phyloP scores from a whole-genome alignment of 2,888 invertebrate species.

The Perdita meconis region DNA sequence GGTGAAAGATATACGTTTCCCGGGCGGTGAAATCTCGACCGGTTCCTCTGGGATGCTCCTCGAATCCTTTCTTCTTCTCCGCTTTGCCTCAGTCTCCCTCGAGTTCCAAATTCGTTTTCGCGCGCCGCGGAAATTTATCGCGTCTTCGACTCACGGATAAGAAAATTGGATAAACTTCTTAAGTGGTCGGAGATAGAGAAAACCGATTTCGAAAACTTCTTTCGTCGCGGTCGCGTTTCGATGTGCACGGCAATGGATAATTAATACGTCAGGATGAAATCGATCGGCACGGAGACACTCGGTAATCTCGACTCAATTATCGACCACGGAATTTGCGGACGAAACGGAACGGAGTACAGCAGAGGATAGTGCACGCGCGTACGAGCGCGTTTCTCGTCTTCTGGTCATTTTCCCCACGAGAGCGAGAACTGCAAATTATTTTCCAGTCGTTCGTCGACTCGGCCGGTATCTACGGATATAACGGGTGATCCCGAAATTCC shows the following conservation, averaged over 20 bases:
- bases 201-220: constrained; percentile 4
- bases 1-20: constrained; percentile 51
- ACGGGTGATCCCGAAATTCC: constrained; percentile 81
- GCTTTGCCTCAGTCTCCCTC: constrained; percentile 29
- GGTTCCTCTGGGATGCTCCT: constrained; percentile 49
- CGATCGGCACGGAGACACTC: constrained; percentile 26
- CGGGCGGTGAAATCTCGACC: constrained; percentile 52
- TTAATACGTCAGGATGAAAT: constrained; percentile 27
- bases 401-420: constrained; percentile 75
- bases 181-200: background rate
- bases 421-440: constrained; percentile 75
- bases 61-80: constrained; percentile 38
- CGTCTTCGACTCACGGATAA: background rate
- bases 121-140: constrained; percentile 27
- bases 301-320: constrained; percentile 44
- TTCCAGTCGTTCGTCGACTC: constrained; percentile 70
- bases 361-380: background rate
- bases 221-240: constrained; percentile 1
- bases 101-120: constrained; percentile 35
- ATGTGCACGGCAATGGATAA: constrained; percentile 22
- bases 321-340: constrained; percentile 14
- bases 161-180: constrained; percentile 35
- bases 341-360: background rate
- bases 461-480: constrained; percentile 71
- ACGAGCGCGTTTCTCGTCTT: constrained; percentile 44